Percentiles rank a stretch among this genome's conserved stretches.
phyloP scores from a whole-genome alignment of 2,113 vertebrate species.

The Oreochromis spilurus region DNA sequence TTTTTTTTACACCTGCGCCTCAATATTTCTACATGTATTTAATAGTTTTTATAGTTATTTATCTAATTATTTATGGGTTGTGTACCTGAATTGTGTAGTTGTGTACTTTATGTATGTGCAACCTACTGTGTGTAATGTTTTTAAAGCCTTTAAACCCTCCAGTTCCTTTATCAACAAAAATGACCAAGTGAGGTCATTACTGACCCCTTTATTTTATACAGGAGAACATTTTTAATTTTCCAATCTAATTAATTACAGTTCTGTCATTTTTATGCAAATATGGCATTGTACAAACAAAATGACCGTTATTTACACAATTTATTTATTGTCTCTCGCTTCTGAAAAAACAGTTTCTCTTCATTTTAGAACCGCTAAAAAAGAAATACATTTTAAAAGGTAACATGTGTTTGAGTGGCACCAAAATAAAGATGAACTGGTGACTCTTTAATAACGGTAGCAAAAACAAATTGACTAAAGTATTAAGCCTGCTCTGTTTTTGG shows the following conservation, averaged over 20 bases:
- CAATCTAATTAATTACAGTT: neutral
- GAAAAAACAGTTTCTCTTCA: neutral
- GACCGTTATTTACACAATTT: neutral
- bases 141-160: neutral
- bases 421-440: too few species aligned
- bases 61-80: neutral
- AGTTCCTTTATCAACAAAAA: neutral
- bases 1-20: accelerated
- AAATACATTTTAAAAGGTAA: accelerated
- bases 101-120: neutral
- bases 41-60: neutral
- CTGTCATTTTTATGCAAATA: neutral
- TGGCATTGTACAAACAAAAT: neutral
- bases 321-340: neutral
- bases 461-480: too few species aligned
- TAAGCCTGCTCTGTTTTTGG: neutral
- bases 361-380: neutral
- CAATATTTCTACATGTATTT: accelerated
- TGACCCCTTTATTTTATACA: neutral
- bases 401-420: neutral
- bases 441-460: too few species aligned
- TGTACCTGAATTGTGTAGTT: neutral
- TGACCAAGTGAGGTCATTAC: neutral
- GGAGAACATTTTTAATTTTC: neutral
- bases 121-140: neutral